Evolutionary conservation across 2,113 vertebrate genomes (phyloP).

Genomic region (Carettochelys insculpta): DNA sequence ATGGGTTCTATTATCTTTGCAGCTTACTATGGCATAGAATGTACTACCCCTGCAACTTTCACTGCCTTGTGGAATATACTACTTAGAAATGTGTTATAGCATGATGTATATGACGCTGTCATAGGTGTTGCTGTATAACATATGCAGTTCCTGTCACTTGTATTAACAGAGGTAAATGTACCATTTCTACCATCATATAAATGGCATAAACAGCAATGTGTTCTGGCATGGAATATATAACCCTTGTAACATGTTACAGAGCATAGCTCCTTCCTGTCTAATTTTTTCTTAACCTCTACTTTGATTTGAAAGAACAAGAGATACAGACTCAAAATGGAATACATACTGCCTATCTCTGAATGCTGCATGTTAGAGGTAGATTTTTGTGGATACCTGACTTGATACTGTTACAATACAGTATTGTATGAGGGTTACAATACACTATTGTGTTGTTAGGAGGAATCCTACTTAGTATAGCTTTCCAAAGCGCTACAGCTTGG

Average conservation of each 20-base stretch:
- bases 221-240: neutral
- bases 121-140: neutral
- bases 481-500: neutral
- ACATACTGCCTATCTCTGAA: neutral
- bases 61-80: neutral
- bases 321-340: neutral
- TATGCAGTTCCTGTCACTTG: neutral
- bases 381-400: neutral
- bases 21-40: neutral
- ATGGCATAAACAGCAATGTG: neutral
- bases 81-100: neutral
- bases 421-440: neutral
- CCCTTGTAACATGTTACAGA: neutral
- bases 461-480: neutral
- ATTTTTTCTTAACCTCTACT: neutral
- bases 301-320: neutral
- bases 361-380: fast-evolving
- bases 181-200: neutral
- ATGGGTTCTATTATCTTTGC: neutral
- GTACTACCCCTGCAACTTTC: neutral
- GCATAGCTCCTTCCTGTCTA: neutral
- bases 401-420: neutral
- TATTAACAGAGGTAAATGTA: neutral
- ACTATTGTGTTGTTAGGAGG: neutral
- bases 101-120: neutral